Conservation (phyloP, 1,140 invertebrate genomes). For the Oncopodura yosiiana region DNA sequence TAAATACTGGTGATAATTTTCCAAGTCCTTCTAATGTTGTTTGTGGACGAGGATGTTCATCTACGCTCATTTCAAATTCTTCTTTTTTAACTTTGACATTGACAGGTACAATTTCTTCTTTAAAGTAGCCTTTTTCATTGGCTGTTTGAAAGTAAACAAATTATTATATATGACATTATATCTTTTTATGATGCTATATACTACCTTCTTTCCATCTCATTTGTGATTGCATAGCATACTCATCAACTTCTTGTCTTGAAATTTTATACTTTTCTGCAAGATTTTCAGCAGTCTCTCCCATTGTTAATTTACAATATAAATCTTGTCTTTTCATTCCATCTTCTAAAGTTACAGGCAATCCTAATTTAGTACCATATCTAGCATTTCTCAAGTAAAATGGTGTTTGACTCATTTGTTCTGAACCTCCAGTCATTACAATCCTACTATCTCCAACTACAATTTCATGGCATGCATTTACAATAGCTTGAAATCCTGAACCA, state of each 20-base stretch:
- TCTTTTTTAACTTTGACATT: conserved; percentile 72
- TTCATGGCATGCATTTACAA: conserved; percentile 82
- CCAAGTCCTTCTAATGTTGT: conserved; percentile 72
- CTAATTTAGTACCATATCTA: conserved; percentile 80
- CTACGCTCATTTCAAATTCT: conserved; percentile 63
- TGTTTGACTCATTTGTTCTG: conserved; percentile 66
- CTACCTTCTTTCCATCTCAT: conserved; percentile 66
- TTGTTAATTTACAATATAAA: conserved; percentile 78
- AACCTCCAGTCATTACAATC: conserved; percentile 68
- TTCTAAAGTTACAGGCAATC: conserved; percentile 57
- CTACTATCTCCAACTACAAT: conserved; percentile 74
- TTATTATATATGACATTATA: conserved; percentile 1
- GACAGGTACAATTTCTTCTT: conserved; percentile 81
- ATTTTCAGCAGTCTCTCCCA: conserved; percentile 97
- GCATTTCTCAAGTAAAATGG: conserved; percentile 78
- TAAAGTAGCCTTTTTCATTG: conserved; percentile 75
- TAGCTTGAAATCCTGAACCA: conserved; percentile 90
- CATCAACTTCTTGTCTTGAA: conserved; percentile 74
- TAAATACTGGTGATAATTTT: conserved; percentile 81
- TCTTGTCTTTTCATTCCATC: conserved; percentile 87
- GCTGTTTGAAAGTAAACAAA: conserved; percentile 46
- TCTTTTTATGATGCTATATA: not conserved
- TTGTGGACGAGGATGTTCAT: conserved; percentile 88
- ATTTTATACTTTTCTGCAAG: conserved; percentile 83
- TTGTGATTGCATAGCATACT: conserved; percentile 77